Evolutionary conservation across 2,797 vertebrate genomes (phyloP).

Genomic region (Micropoecilia bifurca): DNA sequence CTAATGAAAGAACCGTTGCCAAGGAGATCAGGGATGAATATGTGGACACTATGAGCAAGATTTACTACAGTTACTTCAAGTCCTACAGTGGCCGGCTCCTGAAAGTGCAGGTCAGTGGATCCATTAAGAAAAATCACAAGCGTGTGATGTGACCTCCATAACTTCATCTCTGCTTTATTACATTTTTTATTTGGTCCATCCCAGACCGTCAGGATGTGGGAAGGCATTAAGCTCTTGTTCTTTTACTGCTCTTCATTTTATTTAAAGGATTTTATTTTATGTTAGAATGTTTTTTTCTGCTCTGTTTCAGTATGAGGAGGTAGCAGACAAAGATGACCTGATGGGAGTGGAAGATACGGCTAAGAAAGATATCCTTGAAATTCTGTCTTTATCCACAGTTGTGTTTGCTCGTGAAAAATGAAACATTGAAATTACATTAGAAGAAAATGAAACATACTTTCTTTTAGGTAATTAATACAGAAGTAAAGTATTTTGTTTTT

Average conservation of each 20-base stretch:
- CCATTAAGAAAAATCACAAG: not conserved
- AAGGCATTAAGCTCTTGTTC: too few species aligned
- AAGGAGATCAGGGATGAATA: slow-evolving; percentile 94
- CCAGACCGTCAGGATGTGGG: not conserved
- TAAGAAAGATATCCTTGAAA: slow-evolving; percentile 91
- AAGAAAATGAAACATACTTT: not conserved
- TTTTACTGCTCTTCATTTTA: not conserved
- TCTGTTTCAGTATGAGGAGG: slow-evolving; percentile 89
- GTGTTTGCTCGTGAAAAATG: not conserved
- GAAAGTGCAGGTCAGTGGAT: slow-evolving; percentile 89
- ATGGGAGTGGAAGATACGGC: slow-evolving; percentile 96
- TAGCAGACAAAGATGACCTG: slow-evolving; percentile 94
- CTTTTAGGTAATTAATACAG: not conserved
- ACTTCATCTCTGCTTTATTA: not conserved
- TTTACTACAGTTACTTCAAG: slow-evolving; percentile 94
- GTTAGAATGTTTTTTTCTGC: not conserved
- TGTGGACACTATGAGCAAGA: slow-evolving; percentile 93
- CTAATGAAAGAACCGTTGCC: slow-evolving; percentile 89
- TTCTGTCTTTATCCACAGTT: not conserved
- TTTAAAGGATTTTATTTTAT: not conserved
- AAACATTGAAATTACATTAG: not conserved
- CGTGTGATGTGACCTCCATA: not conserved
- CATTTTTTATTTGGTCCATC: not conserved
- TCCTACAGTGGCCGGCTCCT: slow-evolving; percentile 91
- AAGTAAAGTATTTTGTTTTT: not conserved